Evolutionary conservation across 2,797 vertebrate genomes (phyloP).

Genomic region (Sebastes iracundus): DNA sequence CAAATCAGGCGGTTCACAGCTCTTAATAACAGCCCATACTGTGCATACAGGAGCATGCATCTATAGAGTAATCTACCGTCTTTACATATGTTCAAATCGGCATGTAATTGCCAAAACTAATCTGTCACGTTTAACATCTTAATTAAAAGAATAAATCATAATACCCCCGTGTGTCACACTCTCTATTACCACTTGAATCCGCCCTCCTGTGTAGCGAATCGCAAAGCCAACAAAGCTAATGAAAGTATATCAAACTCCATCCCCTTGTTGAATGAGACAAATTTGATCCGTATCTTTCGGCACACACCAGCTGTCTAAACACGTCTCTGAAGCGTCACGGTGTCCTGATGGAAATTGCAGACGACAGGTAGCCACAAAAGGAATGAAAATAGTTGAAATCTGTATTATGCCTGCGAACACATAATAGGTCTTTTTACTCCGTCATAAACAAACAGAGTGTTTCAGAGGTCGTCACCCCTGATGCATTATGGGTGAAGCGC

Average conservation of each 20-base stretch:
- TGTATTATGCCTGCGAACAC: constrained; percentile 7
- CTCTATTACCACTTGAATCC: constrained; percentile 47
- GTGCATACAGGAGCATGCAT: constrained; percentile 3
- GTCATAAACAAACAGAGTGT: constrained; percentile 47
- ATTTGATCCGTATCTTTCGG: constrained; percentile 53
- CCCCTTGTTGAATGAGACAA: constrained; percentile 43
- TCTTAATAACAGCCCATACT: background rate
- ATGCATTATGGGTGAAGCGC: constrained; percentile 39
- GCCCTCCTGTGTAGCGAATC: constrained; percentile 47
- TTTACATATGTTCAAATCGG: constrained; percentile 57
- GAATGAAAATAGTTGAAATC: constrained; percentile 12
- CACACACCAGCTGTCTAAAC: constrained; percentile 30
- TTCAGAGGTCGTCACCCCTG: constrained; percentile 32
- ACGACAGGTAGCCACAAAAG: constrained; percentile 10
- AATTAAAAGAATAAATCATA: constrained; percentile 72
- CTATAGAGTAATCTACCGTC: constrained; percentile 6
- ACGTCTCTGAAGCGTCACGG: constrained; percentile 11
- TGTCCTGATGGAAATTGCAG: constrained; percentile 9
- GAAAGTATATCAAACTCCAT: constrained; percentile 54
- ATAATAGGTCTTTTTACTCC: constrained; percentile 11
- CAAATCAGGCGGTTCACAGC: background rate
- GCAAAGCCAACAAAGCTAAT: constrained; percentile 66
- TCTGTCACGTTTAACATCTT: constrained; percentile 63
- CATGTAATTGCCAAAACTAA: constrained; percentile 60
- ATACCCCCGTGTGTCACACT: constrained; percentile 38